Percentiles rank a stretch among this genome's conserved stretches.
Evolutionary conservation across 2,888 invertebrate species (phyloP).

Genomic region (Linnaemya tessellans): DNA sequence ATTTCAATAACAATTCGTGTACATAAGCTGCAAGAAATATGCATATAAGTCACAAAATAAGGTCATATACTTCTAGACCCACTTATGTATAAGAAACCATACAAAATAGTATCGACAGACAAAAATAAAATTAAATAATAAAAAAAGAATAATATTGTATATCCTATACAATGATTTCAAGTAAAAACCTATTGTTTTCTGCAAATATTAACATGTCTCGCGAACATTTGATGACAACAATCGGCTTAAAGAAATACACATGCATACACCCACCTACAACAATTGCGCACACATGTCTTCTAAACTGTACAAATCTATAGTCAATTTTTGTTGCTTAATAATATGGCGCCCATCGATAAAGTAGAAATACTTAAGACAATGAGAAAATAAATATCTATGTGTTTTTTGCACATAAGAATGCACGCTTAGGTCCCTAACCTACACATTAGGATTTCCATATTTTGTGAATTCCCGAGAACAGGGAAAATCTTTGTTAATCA

Average conservation of each 20-base stretch:
- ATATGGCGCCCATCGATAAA: slow-evolving; percentile 51
- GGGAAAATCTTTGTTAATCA: no score
- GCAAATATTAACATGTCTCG: slow-evolving; percentile 57
- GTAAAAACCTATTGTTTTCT: slow-evolving; percentile 45
- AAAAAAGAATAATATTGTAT: slow-evolving; percentile 5
- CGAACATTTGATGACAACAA: slow-evolving; percentile 63
- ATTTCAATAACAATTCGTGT: slow-evolving; percentile 38
- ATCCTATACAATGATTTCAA: slow-evolving; percentile 50
- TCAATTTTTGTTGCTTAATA: slow-evolving; percentile 24
- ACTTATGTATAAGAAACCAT: slow-evolving; percentile 63
- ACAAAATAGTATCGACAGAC: slow-evolving; percentile 48
- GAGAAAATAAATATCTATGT: slow-evolving; percentile 18
- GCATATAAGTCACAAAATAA: slow-evolving; percentile 71
- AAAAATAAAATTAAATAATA: slow-evolving; percentile 8
- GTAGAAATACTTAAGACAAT: slow-evolving; percentile 36
- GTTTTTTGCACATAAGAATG: not conserved
- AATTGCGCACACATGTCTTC: not conserved
- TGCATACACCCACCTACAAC: not conserved
- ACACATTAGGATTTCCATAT: no score
- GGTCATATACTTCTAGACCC: slow-evolving; percentile 74
- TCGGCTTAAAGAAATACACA: slow-evolving; percentile 59
- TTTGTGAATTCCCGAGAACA: no score
- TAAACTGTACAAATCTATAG: slow-evolving; percentile 19
- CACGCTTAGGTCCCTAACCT: not conserved
- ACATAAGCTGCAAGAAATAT: slow-evolving; percentile 29